Evolutionary conservation across 2,113 vertebrate genomes (phyloP).

Genomic region (Lampris incognitus): DNA sequence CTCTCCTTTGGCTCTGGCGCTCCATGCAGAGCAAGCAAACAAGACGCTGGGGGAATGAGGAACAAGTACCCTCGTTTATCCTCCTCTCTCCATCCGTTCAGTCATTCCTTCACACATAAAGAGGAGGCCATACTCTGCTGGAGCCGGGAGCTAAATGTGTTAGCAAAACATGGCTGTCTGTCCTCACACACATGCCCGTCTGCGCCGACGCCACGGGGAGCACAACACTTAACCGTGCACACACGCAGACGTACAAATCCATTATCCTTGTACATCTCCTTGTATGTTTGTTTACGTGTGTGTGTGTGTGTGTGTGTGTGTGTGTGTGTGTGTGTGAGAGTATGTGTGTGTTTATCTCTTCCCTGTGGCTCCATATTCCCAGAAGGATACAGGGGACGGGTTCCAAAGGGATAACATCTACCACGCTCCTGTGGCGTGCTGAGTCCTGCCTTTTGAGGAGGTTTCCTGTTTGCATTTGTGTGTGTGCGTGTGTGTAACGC

Average conservation of each 20-base stretch:
- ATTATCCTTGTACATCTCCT: background rate
- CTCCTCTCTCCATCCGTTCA: constrained; percentile 66
- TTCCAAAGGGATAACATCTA: constrained; percentile 52
- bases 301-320: background rate
- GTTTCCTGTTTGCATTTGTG: constrained; percentile 19
- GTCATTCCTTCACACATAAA: constrained; percentile 73
- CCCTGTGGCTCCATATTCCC: constrained; percentile 38
- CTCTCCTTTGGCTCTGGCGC: constrained; percentile 77
- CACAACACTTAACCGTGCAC: background rate
- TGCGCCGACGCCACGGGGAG: background rate
- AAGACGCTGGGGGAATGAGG: constrained; percentile 75
- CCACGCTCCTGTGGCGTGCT: constrained; percentile 38
- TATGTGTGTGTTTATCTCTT: constrained; percentile 45
- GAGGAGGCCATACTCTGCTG: constrained; percentile 51
- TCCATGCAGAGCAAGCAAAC: constrained; percentile 75
- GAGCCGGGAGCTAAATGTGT: constrained; percentile 37
- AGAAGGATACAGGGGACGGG: constrained; percentile 43
- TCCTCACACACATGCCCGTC: constrained; percentile 16
- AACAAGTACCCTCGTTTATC: constrained; percentile 75
- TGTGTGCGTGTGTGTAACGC: background rate
- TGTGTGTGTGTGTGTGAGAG: constrained; percentile 14
- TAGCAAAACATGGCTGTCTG: constrained; percentile 10
- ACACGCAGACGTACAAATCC: background rate
- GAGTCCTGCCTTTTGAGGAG: constrained; percentile 45
- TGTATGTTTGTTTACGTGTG: background rate